phyloP scores from a whole-genome alignment of 37 sponge, comb jelly and placozoan species.

The Hexactinellida sp. region DNA sequence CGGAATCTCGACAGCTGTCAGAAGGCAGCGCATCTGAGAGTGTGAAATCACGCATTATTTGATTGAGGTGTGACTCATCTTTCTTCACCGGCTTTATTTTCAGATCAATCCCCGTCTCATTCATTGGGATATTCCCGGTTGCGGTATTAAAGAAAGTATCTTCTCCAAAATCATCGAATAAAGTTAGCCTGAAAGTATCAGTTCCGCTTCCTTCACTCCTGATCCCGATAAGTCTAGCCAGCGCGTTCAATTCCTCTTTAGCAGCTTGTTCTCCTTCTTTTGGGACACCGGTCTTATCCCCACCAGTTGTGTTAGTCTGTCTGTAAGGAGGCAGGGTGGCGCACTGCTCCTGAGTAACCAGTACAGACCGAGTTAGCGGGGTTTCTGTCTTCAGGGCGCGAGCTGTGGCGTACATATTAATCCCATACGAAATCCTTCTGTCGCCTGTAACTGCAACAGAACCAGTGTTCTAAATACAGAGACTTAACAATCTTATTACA shows the following conservation, averaged over 20 bases:
- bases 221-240: slow-evolving; percentile 18
- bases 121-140: not conserved
- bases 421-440: slow-evolving; percentile 37
- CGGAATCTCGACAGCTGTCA: not conserved
- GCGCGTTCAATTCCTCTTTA: not conserved
- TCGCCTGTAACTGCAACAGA: slow-evolving; percentile 30
- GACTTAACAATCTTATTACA: not conserved
- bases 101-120: not conserved
- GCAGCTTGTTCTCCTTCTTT: not conserved
- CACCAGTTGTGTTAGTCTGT: not conserved
- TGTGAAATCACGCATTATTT: not conserved
- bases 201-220: not conserved
- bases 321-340: not conserved
- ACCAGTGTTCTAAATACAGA: slow-evolving; percentile 9
- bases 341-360: not conserved
- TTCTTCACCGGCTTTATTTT: not conserved
- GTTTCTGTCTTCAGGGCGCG: slow-evolving; percentile 1
- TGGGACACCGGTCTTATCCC: not conserved
- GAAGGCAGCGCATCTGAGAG: not conserved
- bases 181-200: slow-evolving; percentile 26
- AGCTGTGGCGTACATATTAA: slow-evolving; percentile 40
- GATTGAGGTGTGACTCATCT: slow-evolving; percentile 15
- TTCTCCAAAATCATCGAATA: slow-evolving; percentile 26
- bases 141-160: not conserved
- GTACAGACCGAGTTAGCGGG: not conserved